Evolutionary conservation across 2,113 vertebrate genomes (phyloP).

Genomic region (Agelaius tricolor): DNA sequence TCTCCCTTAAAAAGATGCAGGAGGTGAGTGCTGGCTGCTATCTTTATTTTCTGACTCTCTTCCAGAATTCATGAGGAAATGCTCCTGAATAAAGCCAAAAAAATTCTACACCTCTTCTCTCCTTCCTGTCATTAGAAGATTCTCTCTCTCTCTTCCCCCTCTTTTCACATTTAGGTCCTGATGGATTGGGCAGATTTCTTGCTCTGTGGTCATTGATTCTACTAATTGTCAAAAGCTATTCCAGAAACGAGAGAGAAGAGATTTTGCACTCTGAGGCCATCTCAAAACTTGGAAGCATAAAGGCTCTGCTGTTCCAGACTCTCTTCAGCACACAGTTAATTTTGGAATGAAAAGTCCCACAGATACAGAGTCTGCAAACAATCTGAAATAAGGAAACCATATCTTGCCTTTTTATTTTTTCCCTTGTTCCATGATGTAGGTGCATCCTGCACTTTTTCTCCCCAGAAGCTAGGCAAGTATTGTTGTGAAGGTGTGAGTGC

Average conservation of each 20-base stretch:
- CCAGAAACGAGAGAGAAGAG: constrained; percentile 16
- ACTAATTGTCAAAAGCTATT: constrained; percentile 47
- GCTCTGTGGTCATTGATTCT: constrained; percentile 26
- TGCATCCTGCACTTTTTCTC: neutral
- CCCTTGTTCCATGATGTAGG: neutral
- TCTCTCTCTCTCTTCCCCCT: neutral
- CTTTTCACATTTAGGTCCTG: constrained; percentile 23
- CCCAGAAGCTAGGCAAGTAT: neutral
- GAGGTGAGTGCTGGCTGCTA: constrained; percentile 39
- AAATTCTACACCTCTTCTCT: constrained; percentile 20
- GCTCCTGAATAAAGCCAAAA: constrained; percentile 32
- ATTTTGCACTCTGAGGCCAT: neutral
- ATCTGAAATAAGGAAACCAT: neutral
- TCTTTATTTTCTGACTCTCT: constrained; percentile 45
- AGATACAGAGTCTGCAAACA: neutral
- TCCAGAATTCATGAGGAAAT: constrained; percentile 50
- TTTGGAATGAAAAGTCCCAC: constrained; percentile 14
- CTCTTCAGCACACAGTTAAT: constrained; percentile 19
- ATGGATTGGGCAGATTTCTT: constrained; percentile 42
- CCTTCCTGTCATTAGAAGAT: constrained; percentile 43
- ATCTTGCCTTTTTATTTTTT: neutral
- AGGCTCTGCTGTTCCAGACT: constrained; percentile 22
- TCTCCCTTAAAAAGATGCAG: constrained; percentile 24
- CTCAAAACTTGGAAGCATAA: constrained; percentile 24
- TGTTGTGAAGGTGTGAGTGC: neutral